Conservation (phyloP, 92 coral and sea anemone genomes). For the Epizoanthus fatuus region DNA sequence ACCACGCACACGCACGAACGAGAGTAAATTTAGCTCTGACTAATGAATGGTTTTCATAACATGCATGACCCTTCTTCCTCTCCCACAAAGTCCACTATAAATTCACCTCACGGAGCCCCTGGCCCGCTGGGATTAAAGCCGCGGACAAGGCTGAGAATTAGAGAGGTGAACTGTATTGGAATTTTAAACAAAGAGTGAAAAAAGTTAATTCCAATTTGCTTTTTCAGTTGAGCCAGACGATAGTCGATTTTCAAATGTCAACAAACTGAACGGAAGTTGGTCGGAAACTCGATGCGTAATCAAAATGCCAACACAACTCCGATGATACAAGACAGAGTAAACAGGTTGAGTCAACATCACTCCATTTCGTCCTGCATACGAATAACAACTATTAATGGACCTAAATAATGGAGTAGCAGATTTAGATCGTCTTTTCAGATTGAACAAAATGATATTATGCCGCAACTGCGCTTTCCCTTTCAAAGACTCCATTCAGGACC, state of each 20-base stretch:
- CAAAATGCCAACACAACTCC: constrained; percentile 44
- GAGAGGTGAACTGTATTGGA: not conserved
- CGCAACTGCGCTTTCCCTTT: not conserved
- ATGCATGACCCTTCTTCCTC: constrained; percentile 35
- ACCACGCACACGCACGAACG: not conserved
- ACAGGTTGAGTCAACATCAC: constrained; percentile 19
- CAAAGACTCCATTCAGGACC: not conserved
- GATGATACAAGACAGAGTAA: constrained; percentile 5
- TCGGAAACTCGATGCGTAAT: constrained; percentile 44
- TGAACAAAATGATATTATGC: not conserved
- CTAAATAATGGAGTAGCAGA: not conserved
- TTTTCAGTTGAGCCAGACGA: not conserved
- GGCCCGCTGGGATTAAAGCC: not conserved
- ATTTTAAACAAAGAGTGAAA: not conserved
- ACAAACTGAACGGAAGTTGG: constrained; percentile 21
- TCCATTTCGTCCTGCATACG: constrained; percentile 6
- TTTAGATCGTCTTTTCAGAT: constrained; percentile 1
- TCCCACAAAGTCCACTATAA: constrained; percentile 25
- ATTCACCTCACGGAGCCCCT: constrained; percentile 28
- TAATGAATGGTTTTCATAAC: constrained; percentile 43
- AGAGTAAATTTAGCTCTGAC: constrained; percentile 34
- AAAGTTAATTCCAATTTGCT: not conserved
- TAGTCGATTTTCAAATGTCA: not conserved
- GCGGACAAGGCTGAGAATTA: not conserved
- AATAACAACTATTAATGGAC: constrained; percentile 34